These are phyloP conservation scores for Agapornis roseicollis DNA, from an alignment of 2,113 vertebrate species.

Conservation along the genomic window DNA sequence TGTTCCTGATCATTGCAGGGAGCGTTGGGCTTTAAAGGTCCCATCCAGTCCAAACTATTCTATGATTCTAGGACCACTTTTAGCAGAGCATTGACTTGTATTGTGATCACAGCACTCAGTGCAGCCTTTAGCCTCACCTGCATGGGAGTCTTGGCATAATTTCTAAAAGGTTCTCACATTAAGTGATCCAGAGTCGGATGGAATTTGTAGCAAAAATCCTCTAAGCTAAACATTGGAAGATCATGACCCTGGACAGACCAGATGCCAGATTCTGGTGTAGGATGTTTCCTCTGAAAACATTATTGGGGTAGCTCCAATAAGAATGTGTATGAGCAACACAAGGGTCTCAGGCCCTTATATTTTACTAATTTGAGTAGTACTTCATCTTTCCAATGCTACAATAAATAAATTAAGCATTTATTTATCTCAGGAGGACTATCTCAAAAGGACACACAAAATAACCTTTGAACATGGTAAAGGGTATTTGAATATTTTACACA, in stretches of 20 bases:
- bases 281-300: neutral
- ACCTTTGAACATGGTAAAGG: neutral
- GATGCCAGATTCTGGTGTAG: neutral
- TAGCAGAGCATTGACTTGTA: neutral
- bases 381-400: neutral
- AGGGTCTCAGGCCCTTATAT: neutral
- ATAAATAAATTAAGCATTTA: neutral
- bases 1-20: neutral
- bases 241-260: neutral
- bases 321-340: neutral
- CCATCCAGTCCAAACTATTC: neutral
- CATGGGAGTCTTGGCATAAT: neutral
- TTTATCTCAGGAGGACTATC: neutral
- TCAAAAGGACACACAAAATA: neutral
- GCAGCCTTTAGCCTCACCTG: neutral
- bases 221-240: neutral
- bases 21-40: neutral
- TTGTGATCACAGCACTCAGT: neutral
- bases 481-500: neutral
- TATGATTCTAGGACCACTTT: neutral
- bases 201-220: neutral
- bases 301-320: neutral
- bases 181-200: neutral
- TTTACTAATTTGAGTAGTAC: neutral
- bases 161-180: neutral